These are phyloP conservation scores for Camponotus vicinus DNA, from an alignment of 1,140 invertebrate species.

Conservation along the genomic window DNA sequence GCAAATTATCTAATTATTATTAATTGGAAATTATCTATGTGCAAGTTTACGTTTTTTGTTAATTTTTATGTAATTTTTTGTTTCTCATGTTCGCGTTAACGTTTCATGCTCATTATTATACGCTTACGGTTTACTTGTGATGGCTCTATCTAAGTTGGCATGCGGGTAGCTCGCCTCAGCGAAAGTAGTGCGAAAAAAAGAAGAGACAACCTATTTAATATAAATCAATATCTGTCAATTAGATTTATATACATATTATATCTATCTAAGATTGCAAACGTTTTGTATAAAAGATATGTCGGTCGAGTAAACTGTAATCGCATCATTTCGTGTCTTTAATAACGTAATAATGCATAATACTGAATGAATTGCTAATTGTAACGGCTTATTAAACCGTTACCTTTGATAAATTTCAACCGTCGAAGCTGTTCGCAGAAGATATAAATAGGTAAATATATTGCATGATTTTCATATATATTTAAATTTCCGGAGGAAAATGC, in stretches of 20 bases:
- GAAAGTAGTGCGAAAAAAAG: neutral
- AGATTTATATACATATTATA: neutral
- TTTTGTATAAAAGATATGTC: conserved; percentile 50
- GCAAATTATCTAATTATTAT: too few relatives aligned
- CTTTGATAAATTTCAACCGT: neutral
- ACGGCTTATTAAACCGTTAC: conserved; percentile 5
- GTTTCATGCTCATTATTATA: neutral
- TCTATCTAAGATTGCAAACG: neutral
- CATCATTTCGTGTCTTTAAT: conserved; percentile 18
- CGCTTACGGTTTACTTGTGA: neutral
- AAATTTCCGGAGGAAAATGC: neutral
- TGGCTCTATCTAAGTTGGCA: neutral
- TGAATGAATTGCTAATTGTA: conserved; percentile 35
- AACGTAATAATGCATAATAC: neutral
- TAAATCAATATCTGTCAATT: neutral
- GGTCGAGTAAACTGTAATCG: conserved; percentile 63
- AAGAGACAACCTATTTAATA: neutral
- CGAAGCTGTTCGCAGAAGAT: neutral
- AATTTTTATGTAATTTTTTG: neutral
- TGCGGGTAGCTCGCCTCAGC: neutral
- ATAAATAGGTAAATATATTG: neutral
- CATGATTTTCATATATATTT: neutral
- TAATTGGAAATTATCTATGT: neutral
- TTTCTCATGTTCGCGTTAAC: neutral
- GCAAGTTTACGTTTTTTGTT: conserved; percentile 16